Evolutionary conservation across 2,797 vertebrate species (phyloP).

Genomic region (Gorsachius magnificus): DNA sequence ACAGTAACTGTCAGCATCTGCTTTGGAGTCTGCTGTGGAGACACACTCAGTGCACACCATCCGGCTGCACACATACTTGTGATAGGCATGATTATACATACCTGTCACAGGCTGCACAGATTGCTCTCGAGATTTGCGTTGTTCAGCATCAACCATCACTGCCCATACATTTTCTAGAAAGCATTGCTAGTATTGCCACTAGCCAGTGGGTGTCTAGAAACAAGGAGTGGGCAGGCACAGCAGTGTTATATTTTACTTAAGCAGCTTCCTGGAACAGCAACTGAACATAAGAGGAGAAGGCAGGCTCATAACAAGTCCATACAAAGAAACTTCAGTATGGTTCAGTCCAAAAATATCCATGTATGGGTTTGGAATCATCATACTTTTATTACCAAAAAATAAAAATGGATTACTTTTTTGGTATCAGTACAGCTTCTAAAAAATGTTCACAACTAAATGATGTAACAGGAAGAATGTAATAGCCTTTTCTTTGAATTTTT

Average conservation of each 20-base stretch:
- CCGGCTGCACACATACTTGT: not conserved
- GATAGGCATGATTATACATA: not conserved
- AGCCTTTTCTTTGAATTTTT: not conserved
- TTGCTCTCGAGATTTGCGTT: rapidly evolving
- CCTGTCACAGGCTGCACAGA: rapidly evolving
- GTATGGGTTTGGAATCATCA: not conserved
- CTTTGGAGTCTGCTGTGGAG: not conserved
- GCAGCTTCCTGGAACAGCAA: not conserved
- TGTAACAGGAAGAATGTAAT: not conserved
- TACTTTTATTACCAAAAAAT: not conserved
- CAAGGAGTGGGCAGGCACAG: not conserved
- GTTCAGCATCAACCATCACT: not conserved
- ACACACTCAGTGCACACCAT: too few species aligned
- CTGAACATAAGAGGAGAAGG: not conserved
- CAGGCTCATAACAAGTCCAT: not conserved
- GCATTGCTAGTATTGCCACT: not conserved
- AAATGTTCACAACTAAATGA: not conserved
- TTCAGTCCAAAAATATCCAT: not conserved
- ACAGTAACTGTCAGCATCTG: not conserved
- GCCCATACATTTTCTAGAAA: not conserved
- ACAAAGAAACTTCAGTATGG: not conserved
- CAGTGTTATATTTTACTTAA: not conserved
- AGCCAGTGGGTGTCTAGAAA: not conserved
- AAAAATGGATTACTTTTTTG: not conserved
- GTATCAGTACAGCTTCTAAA: not conserved